These are phyloP conservation scores for Phalanger gymnotis DNA, from an alignment of 2,797 vertebrate species.

Conservation along the genomic window DNA sequence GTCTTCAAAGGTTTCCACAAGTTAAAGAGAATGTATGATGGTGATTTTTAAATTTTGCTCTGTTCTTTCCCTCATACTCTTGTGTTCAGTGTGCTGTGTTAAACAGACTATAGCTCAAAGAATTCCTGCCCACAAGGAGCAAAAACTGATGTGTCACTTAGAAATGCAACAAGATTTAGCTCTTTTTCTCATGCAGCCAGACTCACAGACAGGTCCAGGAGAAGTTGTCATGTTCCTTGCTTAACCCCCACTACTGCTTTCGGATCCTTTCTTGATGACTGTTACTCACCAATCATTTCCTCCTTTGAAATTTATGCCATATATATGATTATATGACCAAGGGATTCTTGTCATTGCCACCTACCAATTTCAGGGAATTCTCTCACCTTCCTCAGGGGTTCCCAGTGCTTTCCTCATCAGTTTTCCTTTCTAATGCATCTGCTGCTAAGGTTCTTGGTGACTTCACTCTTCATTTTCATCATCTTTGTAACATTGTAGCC, in stretches of 20 bases:
- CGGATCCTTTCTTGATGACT: neutral
- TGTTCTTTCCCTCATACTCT: neutral
- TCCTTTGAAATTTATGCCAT: neutral
- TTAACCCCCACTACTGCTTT: neutral
- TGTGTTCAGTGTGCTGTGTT: slow-evolving; percentile 20
- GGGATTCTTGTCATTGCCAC: neutral
- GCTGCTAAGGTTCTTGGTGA: neutral
- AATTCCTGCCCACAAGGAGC: slow-evolving; percentile 12
- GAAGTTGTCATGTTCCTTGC: neutral
- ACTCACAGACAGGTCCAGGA: neutral
- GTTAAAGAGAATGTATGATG: slow-evolving; percentile 37
- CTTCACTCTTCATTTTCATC: neutral
- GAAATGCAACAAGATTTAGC: neutral
- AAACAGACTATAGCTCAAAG: slow-evolving; percentile 22
- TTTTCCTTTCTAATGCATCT: neutral
- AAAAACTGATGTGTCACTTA: neutral
- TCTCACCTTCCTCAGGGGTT: neutral
- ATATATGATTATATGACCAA: neutral
- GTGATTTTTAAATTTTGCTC: slow-evolving; percentile 41
- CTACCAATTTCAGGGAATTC: neutral
- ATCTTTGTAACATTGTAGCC: neutral
- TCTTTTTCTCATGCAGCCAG: neutral
- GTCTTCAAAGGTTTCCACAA: slow-evolving; percentile 43
- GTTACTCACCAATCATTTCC: neutral
- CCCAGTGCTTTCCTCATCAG: neutral